Evolutionary conservation across 1,140 invertebrate species (phyloP), one percentile per base, ranked within the genome.

Genomic region (Subanguina moxae): DNA sequence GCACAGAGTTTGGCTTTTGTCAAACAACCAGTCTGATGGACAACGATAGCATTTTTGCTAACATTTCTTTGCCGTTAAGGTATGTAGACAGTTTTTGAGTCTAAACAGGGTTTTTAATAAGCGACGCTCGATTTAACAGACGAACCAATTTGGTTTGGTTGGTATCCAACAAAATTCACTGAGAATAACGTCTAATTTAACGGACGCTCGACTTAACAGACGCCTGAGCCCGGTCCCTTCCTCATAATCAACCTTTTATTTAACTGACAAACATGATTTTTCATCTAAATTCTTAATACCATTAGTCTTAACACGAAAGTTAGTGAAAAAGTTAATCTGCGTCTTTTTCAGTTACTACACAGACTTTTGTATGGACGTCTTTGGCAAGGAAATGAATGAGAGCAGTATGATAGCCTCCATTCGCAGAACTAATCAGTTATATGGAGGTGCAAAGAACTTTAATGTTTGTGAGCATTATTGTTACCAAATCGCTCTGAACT

Each of bases 1-100:
- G 62, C 19, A 64, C 62, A 46, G 38, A 64, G 58, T 64, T 64
- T 52, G 62, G 62, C n/a, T 64, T 21, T 45, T 64, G 45, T 19
- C 62, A 64, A 64, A 64, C 62, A 5, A 64, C 62, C 11, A 38
- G 32, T 38, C 32, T 5, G 11, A 11, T 38, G 11, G 11, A 38
- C 3, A 38, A 38, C 3, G 32, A 38, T 11, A 38, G 32, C 32
- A 38, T 38, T 5, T 38, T 38, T 38, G 11, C 3, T 38, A 38
- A 38, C 11, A 28, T 23, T 23, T 23, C 52, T 56, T 28, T 56
- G 28, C 52, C 52, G 3, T 28, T 23, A 23, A 56, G 52, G 52
- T 56, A 5, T 56, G 32, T 46, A 46, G 21, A 15, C 15, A 46
- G 15, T 13, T 23, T 23, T 23, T 56, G 3, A 56, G 13, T 23